phyloP scores from a whole-genome alignment of 2,797 vertebrate genomes.

The Manis javanica region DNA sequence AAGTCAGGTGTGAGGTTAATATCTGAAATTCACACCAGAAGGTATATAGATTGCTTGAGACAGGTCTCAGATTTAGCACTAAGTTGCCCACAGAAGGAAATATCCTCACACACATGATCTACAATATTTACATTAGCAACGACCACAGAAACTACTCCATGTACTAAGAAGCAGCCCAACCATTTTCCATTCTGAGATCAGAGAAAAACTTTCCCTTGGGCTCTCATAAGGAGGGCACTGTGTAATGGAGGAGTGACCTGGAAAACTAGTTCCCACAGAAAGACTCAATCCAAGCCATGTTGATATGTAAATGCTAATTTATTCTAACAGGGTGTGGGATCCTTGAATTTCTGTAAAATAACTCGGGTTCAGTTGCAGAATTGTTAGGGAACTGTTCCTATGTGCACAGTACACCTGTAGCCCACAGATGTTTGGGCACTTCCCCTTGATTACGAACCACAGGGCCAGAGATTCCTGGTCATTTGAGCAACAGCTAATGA shows the following conservation, averaged over 20 bases:
- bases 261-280: conserved; percentile 66
- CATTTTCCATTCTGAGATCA: conserved; percentile 37
- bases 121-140: not conserved
- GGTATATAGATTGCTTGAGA: not conserved
- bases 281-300: not conserved
- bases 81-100: not conserved
- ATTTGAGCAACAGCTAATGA: not conserved
- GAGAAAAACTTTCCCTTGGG: conserved; percentile 43
- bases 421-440: not conserved
- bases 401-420: not conserved
- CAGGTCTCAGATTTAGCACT: not conserved
- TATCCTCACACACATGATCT: not conserved
- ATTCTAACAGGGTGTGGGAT: not conserved
- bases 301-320: conserved; percentile 51
- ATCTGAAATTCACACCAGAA: conserved; percentile 6
- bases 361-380: not conserved
- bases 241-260: conserved; percentile 61
- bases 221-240: conserved; percentile 61
- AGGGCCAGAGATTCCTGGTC: not conserved
- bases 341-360: conserved; percentile 33
- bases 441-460: not conserved
- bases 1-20: not conserved
- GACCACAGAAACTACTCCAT: not conserved
- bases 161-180: not conserved
- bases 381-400: not conserved